These are phyloP conservation scores for Enteromius radiatus DNA, from an alignment of 2,797 vertebrate species.

Conservation along the genomic window DNA sequence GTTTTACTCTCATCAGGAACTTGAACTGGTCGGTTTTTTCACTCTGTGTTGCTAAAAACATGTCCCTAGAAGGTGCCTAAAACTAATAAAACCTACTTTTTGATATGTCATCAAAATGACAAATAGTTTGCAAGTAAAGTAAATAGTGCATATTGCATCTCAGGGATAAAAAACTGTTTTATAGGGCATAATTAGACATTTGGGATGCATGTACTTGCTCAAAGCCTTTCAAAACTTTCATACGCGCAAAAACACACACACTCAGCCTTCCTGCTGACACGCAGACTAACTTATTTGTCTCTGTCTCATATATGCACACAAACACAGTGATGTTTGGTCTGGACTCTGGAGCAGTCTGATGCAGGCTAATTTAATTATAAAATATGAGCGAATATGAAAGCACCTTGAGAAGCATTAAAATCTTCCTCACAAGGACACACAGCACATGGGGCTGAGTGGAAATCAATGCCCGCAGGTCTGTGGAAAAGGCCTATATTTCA, in stretches of 20 bases:
- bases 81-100: conserved; percentile 62
- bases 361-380: conserved; percentile 58
- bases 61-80: not conserved
- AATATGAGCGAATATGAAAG: conserved; percentile 55
- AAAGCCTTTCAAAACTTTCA: not conserved
- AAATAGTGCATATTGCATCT: too few species aligned
- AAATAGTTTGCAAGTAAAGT: too few species aligned
- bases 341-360: conserved; percentile 20
- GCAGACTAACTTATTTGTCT: conserved; percentile 46
- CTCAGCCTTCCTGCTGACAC: not conserved
- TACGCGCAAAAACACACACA: not conserved
- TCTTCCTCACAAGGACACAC: conserved; percentile 69
- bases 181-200: not conserved
- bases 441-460: conserved; percentile 67
- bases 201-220: not conserved
- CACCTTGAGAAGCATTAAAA: conserved; percentile 55
- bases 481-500: conserved; percentile 76
- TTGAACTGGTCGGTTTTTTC: not conserved
- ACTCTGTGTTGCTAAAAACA: not conserved
- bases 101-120: conserved; percentile 76
- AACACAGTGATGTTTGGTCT: conserved; percentile 1
- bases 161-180: too few species aligned
- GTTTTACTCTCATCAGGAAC: not conserved
- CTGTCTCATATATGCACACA: conserved; percentile 47
- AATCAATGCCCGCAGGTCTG: conserved; percentile 75